Evolutionary conservation across 2,797 vertebrate genomes (phyloP).

Genomic region (Gymnopithys bicolor): DNA sequence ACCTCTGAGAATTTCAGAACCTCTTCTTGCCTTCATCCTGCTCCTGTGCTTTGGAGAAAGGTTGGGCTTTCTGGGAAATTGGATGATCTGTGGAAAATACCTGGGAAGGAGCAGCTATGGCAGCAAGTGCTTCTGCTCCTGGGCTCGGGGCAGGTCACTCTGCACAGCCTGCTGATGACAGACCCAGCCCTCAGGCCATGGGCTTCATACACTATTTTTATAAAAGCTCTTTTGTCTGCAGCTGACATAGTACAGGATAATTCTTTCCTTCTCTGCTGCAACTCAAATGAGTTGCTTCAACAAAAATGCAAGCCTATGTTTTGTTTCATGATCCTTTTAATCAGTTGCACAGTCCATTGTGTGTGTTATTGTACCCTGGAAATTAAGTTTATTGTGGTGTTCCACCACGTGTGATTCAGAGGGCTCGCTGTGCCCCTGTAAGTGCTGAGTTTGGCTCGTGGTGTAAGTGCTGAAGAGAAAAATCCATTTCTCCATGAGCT

Average conservation of each 20-base stretch:
- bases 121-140: neutral
- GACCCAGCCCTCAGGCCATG: neutral
- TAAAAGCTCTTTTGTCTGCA: neutral
- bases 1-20: neutral
- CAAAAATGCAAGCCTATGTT: neutral
- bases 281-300: neutral
- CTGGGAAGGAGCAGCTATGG: rapidly evolving
- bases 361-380: neutral
- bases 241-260: neutral
- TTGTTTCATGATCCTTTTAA: neutral
- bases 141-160: neutral
- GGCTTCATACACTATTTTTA: rapidly evolving
- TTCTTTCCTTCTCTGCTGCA: neutral
- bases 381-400: neutral
- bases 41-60: neutral
- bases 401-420: rapidly evolving
- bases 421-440: neutral
- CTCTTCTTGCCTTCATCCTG: neutral
- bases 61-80: neutral
- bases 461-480: neutral
- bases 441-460: neutral
- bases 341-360: neutral
- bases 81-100: rapidly evolving
- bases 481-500: neutral
- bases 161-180: neutral